Conservation (phyloP, 2,888 invertebrate species). For the Pteria penguin region DNA sequence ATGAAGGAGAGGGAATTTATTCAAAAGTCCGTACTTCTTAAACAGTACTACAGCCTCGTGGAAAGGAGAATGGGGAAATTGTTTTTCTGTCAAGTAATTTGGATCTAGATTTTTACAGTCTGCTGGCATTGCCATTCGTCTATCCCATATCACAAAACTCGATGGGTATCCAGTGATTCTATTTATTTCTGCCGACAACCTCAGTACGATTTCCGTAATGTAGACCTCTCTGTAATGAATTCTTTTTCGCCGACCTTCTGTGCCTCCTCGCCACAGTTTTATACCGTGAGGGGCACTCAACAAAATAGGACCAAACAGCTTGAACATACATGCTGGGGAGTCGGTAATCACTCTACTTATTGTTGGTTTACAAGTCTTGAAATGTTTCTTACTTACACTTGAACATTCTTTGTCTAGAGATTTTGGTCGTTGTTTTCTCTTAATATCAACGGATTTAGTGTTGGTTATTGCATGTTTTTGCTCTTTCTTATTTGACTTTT, state of each 20-base stretch:
- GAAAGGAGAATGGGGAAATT: conserved; percentile 37
- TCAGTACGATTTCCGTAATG: conserved; percentile 40
- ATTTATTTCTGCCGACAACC: conserved; percentile 32
- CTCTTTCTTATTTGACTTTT: neutral
- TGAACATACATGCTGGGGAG: conserved; percentile 36
- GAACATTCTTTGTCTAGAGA: neutral
- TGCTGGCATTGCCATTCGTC: conserved; percentile 40
- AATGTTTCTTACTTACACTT: conserved; percentile 7
- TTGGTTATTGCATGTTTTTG: neutral
- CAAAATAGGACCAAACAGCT: conserved; percentile 39
- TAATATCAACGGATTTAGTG: neutral
- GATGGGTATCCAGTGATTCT: conserved; percentile 36
- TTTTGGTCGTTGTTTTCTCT: neutral
- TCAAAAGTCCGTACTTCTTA: conserved; percentile 31
- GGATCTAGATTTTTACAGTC: conserved; percentile 43
- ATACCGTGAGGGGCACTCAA: conserved; percentile 44
- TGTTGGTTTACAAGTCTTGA: conserved; percentile 25
- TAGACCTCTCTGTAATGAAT: conserved; percentile 43
- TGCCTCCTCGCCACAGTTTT: conserved; percentile 46
- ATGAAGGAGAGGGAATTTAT: conserved; percentile 39
- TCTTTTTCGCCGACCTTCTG: conserved; percentile 35
- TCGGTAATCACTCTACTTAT: conserved; percentile 33
- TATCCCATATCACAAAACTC: conserved; percentile 44
- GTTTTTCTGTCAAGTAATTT: conserved; percentile 42
- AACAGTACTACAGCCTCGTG: conserved; percentile 42